A percentile compares a stretch with the other conserved stretches of the same genome.
Conservation (phyloP, 2,113 vertebrate species). For the Heterochromis multidens region DNA sequence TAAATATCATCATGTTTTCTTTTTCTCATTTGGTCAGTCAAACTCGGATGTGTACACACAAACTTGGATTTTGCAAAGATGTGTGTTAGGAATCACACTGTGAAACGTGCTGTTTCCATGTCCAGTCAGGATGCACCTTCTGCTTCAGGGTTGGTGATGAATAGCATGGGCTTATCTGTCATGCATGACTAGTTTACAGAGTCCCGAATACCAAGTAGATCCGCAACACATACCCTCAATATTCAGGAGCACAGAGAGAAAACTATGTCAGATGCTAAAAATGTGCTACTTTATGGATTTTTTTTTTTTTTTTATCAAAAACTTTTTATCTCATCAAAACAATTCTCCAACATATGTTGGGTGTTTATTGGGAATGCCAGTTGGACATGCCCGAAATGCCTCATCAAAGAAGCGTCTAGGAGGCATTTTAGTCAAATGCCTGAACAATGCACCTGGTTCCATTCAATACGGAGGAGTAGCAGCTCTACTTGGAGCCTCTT, state of each 20-base stretch:
- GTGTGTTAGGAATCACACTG: background rate
- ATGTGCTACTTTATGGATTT: background rate
- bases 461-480: background rate
- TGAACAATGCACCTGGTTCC: background rate
- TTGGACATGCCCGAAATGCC: background rate
- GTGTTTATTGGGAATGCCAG: background rate
- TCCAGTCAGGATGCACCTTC: background rate
- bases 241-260: background rate
- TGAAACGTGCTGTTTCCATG: background rate
- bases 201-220: background rate
- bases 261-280: background rate
- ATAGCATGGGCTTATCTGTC: slow-evolving; percentile 7
- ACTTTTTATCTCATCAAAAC: background rate
- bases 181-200: background rate
- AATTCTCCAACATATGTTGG: background rate
- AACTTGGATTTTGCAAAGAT: background rate
- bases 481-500: background rate
- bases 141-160: slow-evolving; percentile 12
- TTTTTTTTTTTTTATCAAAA: accelerated
- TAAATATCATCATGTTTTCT: background rate
- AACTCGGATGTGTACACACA: background rate
- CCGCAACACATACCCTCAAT: background rate
- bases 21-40: background rate
- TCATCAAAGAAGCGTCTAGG: background rate
- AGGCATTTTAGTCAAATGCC: background rate